Evolutionary conservation across 2,113 vertebrate species (phyloP).

Genomic region (Bambusicola thoracicus): DNA sequence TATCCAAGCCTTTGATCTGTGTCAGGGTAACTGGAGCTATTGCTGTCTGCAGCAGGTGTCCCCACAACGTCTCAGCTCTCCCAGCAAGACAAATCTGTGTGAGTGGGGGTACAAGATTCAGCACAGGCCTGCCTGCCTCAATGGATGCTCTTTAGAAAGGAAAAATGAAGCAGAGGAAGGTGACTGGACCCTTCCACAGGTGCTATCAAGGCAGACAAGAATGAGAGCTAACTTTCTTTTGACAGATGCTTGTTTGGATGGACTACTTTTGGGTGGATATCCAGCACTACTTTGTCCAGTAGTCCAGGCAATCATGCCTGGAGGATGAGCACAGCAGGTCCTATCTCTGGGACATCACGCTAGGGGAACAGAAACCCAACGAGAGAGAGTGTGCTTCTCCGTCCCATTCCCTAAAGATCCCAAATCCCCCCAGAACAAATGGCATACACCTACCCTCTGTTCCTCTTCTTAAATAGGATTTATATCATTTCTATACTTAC

Average conservation of each 20-base stretch:
- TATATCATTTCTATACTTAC: not conserved
- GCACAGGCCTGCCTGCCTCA: not conserved
- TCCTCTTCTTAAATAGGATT: not conserved
- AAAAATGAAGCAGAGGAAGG: not conserved
- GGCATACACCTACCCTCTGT: not conserved
- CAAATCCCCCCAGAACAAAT: not conserved
- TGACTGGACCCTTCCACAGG: not conserved
- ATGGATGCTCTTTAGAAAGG: not conserved
- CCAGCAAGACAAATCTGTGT: not conserved
- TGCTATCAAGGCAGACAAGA: not conserved
- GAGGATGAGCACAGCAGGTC: not conserved
- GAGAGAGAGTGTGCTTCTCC: not conserved
- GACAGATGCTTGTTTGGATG: not conserved
- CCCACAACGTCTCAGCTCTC: not conserved
- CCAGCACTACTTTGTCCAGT: not conserved
- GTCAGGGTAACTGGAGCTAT: not conserved
- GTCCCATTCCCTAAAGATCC: not conserved
- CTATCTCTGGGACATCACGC: not conserved
- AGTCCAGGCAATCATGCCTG: not conserved
- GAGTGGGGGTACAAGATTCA: not conserved
- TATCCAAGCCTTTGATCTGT: not conserved
- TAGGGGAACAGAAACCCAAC: not conserved
- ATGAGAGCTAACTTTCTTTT: not conserved
- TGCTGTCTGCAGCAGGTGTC: not conserved
- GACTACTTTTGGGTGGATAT: not conserved